phyloP scores from a whole-genome alignment of 2,797 vertebrate species.

The Paratrypauchen microcephalus region DNA sequence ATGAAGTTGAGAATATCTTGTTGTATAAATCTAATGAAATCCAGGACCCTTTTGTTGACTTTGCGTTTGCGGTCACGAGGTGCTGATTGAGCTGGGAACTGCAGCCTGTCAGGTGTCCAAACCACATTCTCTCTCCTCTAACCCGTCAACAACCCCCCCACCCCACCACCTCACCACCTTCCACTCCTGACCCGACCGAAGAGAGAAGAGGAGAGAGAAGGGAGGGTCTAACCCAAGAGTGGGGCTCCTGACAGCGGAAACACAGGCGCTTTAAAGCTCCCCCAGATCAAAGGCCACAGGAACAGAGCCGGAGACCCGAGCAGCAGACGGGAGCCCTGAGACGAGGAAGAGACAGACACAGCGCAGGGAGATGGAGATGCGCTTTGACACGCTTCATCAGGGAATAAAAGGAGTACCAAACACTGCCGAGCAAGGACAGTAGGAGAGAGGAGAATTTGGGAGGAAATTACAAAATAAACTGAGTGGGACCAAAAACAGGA shows the following conservation, averaged over 20 bases:
- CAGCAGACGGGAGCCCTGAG: slow-evolving; percentile 52
- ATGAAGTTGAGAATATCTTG: neutral
- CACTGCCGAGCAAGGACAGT: slow-evolving; percentile 17
- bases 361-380: slow-evolving; percentile 28
- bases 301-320: slow-evolving; percentile 68
- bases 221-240: slow-evolving; percentile 58
- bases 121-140: slow-evolving; percentile 41
- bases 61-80: slow-evolving; percentile 34
- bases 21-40: neutral
- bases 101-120: slow-evolving; percentile 45
- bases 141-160: slow-evolving; percentile 38
- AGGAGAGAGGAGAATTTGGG: neutral
- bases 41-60: slow-evolving; percentile 1
- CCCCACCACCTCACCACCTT: slow-evolving; percentile 55
- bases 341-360: slow-evolving; percentile 33
- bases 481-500: neutral
- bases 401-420: slow-evolving; percentile 35
- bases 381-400: slow-evolving; percentile 28
- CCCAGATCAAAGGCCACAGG: slow-evolving; percentile 77
- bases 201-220: neutral
- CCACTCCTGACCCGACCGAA: slow-evolving; percentile 33
- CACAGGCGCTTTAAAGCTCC: slow-evolving; percentile 77
- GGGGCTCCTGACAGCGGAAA: slow-evolving; percentile 77
- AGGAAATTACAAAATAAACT: neutral
- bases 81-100: slow-evolving; percentile 38